Conservation (phyloP, 2,797 vertebrate species). For the Myotis myotis region DNA sequence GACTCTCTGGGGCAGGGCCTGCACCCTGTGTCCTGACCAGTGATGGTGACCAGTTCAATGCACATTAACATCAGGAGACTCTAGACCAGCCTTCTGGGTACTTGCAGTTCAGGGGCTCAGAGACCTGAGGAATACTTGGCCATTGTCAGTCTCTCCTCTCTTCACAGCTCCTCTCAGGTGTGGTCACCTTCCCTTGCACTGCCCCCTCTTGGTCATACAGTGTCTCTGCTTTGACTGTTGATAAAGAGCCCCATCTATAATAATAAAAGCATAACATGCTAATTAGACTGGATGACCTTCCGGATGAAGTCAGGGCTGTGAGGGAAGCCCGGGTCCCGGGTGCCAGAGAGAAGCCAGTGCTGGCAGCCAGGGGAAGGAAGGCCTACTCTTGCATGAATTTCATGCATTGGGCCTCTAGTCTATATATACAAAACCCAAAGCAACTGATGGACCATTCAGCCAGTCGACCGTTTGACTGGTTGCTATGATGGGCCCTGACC, state of each 20-base stretch:
- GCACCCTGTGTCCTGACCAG: neutral
- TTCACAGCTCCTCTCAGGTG: neutral
- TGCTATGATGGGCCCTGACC: too few species aligned
- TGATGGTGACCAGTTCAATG: neutral
- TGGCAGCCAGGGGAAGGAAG: too few species aligned
- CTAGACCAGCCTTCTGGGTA: neutral
- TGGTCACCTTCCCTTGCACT: neutral
- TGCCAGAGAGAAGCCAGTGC: too few species aligned
- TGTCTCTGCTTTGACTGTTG: neutral
- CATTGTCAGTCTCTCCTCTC: neutral
- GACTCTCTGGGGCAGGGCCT: neutral
- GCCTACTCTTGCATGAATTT: too few species aligned
- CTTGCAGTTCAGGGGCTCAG: neutral
- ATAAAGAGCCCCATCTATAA: neutral
- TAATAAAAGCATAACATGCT: too few species aligned
- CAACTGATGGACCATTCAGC: too few species aligned
- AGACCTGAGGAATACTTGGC: neutral
- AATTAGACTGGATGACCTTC: too few species aligned
- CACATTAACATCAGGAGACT: neutral
- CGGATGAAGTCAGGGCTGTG: too few species aligned
- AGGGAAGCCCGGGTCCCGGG: too few species aligned
- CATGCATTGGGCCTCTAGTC: too few species aligned
- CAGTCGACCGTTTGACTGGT: too few species aligned
- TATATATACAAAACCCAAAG: too few species aligned
- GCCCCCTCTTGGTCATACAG: neutral